Evolutionary conservation across 2,888 invertebrate species (phyloP).

Genomic region (Idaea dimidiata): DNA sequence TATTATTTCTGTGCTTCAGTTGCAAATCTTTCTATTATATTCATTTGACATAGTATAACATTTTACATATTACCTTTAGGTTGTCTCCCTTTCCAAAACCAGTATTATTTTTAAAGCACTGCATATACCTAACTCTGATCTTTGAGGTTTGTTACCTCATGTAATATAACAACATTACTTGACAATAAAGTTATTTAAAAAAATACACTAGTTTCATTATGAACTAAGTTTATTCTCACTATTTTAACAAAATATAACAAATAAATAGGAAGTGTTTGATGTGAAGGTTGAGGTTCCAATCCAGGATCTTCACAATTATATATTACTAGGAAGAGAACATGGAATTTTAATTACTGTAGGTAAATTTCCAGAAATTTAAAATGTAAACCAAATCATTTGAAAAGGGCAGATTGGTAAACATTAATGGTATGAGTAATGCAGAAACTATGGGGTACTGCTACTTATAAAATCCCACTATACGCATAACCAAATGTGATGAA

Average conservation of each 20-base stretch:
- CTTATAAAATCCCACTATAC: too few species aligned
- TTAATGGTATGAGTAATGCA: too few species aligned
- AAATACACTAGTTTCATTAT: conserved; percentile 33
- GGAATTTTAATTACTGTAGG: not conserved
- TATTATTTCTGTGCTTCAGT: conserved; percentile 53
- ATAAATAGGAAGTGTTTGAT: conserved; percentile 11
- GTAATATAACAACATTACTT: conserved; percentile 55
- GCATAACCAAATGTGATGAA: too few species aligned
- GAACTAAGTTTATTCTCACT: conserved; percentile 18
- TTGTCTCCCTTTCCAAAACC: conserved; percentile 21
- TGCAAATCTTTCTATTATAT: conserved; percentile 38
- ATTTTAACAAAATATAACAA: conserved; percentile 14
- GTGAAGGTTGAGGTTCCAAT: not conserved
- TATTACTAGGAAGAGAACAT: not conserved
- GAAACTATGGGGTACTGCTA: too few species aligned
- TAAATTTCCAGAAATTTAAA: too few species aligned
- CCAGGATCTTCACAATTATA: not conserved
- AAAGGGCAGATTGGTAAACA: too few species aligned
- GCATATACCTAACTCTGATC: conserved; percentile 50
- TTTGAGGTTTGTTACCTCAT: conserved; percentile 50
- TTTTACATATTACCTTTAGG: not conserved
- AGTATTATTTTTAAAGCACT: conserved; percentile 68
- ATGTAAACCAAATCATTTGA: too few species aligned
- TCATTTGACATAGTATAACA: conserved; percentile 7
- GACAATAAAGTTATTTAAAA: conserved; percentile 69